phyloP scores from a whole-genome alignment of 1,140 invertebrate genomes.

The Protaetia brevitarsis region DNA sequence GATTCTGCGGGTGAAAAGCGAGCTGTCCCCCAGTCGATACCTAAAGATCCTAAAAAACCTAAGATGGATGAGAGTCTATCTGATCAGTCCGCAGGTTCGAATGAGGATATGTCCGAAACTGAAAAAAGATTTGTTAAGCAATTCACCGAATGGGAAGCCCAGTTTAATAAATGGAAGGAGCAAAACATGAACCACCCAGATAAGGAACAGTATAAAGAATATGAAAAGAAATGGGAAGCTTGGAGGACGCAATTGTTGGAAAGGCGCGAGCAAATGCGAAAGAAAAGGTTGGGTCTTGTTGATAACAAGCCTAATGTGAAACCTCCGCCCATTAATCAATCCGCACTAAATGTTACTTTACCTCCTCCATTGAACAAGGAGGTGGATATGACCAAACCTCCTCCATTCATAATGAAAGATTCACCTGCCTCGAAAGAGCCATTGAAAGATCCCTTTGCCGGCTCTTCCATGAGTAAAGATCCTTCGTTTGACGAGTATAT shows the following conservation, averaged over 20 bases:
- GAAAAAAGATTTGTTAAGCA: constrained; percentile 77
- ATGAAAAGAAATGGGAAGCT: constrained; percentile 78
- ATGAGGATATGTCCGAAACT: constrained; percentile 56
- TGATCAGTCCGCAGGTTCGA: neutral
- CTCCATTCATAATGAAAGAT: neutral
- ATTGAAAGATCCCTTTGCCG: neutral
- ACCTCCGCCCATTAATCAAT: neutral
- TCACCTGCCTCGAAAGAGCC: neutral
- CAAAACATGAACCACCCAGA: constrained; percentile 83
- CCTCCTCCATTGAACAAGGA: neutral
- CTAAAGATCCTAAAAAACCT: neutral
- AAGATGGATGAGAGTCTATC: neutral
- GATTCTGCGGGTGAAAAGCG: neutral
- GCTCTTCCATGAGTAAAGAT: neutral
- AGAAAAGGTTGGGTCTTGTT: constrained; percentile 54
- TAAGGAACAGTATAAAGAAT: constrained; percentile 75
- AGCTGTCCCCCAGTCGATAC: neutral
- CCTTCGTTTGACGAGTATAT: neutral
- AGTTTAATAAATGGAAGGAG: constrained; percentile 80
- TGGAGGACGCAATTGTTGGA: constrained; percentile 74
- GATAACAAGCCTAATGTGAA: constrained; percentile 19
- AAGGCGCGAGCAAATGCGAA: constrained; percentile 74
- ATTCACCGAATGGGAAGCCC: constrained; percentile 80
- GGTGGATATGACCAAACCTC: neutral
- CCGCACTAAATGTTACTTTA: neutral